These are phyloP conservation scores for Oscarella lobularis DNA, from an alignment of 37 sponge, comb jelly and placozoan genomes.

Conservation along the genomic window DNA sequence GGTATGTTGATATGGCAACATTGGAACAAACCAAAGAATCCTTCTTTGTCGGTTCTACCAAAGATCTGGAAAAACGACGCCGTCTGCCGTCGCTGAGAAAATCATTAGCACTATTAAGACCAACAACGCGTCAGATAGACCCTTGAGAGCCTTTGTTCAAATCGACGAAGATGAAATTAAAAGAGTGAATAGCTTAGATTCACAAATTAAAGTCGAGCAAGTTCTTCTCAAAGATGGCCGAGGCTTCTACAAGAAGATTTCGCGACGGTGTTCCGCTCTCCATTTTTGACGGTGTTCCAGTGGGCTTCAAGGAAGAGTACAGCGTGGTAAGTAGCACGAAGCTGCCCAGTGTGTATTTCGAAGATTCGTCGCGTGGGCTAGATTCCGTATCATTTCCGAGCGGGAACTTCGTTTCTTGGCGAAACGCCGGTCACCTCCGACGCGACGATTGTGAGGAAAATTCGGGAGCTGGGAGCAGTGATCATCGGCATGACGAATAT, in stretches of 20 bases:
- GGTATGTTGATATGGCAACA: too few relatives aligned
- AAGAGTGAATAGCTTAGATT: too few relatives aligned
- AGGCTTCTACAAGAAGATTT: conserved; percentile 65
- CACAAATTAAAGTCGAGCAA: too few relatives aligned
- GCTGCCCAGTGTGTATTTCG: background rate
- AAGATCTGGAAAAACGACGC: background rate
- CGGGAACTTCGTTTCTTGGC: conserved; percentile 28
- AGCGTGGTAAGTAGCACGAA: conserved; percentile 22
- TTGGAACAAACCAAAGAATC: too few relatives aligned
- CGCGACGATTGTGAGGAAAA: conserved; percentile 26
- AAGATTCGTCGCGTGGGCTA: background rate
- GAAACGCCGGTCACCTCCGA: conserved; percentile 17
- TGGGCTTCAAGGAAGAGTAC: conserved; percentile 73
- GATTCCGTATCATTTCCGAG: conserved; percentile 28
- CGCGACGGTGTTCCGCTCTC: conserved; percentile 53
- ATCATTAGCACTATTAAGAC: background rate
- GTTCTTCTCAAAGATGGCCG: too few relatives aligned
- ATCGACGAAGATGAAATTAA: conserved; percentile 19
- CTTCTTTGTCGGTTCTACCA: too few relatives aligned
- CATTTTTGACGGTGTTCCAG: conserved; percentile 70
- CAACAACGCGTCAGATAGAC: background rate
- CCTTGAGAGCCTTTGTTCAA: conserved; percentile 53
- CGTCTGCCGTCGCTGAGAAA: background rate
- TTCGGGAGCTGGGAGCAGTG: conserved; percentile 65
- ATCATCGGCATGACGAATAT: conserved; percentile 81